Base-by-base conservation (phyloP, 2,113 vertebrate species). In the Dipodomys spectabilis region DNA sequence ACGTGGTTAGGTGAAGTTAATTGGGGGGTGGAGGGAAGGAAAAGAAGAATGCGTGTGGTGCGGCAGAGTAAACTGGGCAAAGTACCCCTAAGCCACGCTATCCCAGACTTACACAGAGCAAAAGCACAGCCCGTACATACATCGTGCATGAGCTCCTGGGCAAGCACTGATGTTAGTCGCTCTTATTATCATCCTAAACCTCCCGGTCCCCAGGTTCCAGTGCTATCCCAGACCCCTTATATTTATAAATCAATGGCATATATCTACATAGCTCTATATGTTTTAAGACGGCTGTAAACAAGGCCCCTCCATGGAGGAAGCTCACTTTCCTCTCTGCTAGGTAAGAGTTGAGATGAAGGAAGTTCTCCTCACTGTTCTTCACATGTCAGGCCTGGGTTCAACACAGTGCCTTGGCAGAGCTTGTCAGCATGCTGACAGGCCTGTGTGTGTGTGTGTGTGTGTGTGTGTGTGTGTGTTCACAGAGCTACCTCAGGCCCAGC, bases 101-200 rank as follows among this genome's bases (percentile, higher is more conserved):
- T 45, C 89, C 1, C 32, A 77, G 35, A 72, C 73, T 27, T 53
- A 49, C 32, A 23, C 39, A n/a, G 22, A 20, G 57, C 49, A 35
- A 64, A 88, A 94, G n/a, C 22, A 60, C 9, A 68, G 27, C 4
- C 1, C 90, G 82, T 53, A 32, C 39, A 39, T 53, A 32, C 39
- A 39, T 77, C 86, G 2, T 72, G 77, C 77, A 81, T 19, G 7
- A 68, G 4, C 6, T 39, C 39, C 5, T 3, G 6, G 5, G 4
- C 44, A 77, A 73, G 79, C 86, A 35, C 82, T 86, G 53, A 75
- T 90, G 82, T 91, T 53, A 83, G 27, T 62, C 27, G 79, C 77
- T 20, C 35, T 19, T 92, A 87, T 87, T 49, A 25, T 79, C 30
- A 64, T 49, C 35, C 73, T 10, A 60, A 82, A 83, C 32, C 79